Base-by-base conservation (phyloP, 1,140 invertebrate species). In the Babylonia areolata region DNA sequence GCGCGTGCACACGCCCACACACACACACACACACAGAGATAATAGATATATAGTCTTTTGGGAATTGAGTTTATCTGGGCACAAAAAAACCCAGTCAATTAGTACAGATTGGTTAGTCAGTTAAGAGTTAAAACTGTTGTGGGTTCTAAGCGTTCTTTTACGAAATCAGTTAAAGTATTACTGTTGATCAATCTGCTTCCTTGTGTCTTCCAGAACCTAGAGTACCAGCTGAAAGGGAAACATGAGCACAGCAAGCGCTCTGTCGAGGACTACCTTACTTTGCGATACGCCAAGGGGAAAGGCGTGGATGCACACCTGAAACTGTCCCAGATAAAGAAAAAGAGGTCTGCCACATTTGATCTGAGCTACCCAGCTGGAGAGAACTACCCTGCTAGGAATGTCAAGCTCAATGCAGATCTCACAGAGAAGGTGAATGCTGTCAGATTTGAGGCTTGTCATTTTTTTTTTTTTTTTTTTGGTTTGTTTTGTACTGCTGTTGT, bases 211-310 rank as follows among this genome's bases (percentile, higher is more conserved):
- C 28, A 23, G 71, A 88, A 84, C 51, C 46, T n/a, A 23, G 87
- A 88, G 58, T 88, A 86, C 42, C 69, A 88, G 69, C 35, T 88
- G 51, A 88, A 86, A 31, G 87, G 87, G 15, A 88, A 88, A 73
- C 87, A 88, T 51, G 85, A 80, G 58, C 87, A 88, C 51, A 84
- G 77, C 40, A 84, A 84, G 79, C 17, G 69, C 11, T 33, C 9
- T 9, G 12, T 84, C 37, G 87, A 88, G 54, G 80, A 85, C 2
- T 88, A 88, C 77, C 51, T 81, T 20, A 78, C 80, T 3, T 5
- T 80, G 31, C 69, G 85, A 37, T 86, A 86, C 82, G 84, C 35
- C n/a, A 88, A 88, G 82, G 84, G 87, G 6, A 86, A 88, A 69
- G 81, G 71, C 54, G 40, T 84, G 1, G 81, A 84, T 33, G 46